phyloP scores from a whole-genome alignment of 2,797 vertebrate species.

The Sebastes reedi region DNA sequence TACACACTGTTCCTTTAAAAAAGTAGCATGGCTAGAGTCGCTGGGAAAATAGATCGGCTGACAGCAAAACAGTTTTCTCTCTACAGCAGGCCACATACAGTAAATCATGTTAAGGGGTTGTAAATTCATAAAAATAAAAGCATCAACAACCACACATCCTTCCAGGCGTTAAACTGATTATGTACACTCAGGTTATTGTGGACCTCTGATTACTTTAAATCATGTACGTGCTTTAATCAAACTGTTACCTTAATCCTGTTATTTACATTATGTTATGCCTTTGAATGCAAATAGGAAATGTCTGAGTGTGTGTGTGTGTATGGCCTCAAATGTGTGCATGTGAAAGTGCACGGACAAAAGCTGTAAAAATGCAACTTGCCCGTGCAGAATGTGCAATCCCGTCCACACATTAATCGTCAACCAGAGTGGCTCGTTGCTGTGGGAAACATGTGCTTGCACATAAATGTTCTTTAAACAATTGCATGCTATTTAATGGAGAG shows the following conservation, averaged over 20 bases:
- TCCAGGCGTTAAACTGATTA: conserved; percentile 10
- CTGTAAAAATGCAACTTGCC: background rate
- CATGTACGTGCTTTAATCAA: conserved; percentile 1
- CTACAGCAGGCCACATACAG: background rate
- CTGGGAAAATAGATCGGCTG: background rate
- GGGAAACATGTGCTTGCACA: conserved; percentile 23
- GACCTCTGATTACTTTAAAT: conserved; percentile 12
- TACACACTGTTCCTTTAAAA: background rate
- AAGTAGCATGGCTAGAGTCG: background rate
- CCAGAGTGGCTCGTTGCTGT: background rate
- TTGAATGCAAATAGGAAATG: background rate
- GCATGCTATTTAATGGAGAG: conserved; percentile 51
- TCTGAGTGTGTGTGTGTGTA: background rate
- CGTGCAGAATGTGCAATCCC: background rate
- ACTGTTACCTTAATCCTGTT: conserved; percentile 39
- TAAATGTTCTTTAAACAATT: conserved; percentile 56
- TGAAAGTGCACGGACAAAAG: background rate
- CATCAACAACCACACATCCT: background rate
- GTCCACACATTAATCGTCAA: background rate
- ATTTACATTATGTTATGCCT: conserved; percentile 20
- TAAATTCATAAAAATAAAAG: background rate
- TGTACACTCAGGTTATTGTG: conserved; percentile 13
- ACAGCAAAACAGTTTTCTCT: background rate
- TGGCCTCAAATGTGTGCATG: background rate
- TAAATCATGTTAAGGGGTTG: background rate